Evolutionary conservation across 2,113 vertebrate species (phyloP), one percentile per base, ranked within the genome.

Genomic region (Mormyrus lacerda): DNA sequence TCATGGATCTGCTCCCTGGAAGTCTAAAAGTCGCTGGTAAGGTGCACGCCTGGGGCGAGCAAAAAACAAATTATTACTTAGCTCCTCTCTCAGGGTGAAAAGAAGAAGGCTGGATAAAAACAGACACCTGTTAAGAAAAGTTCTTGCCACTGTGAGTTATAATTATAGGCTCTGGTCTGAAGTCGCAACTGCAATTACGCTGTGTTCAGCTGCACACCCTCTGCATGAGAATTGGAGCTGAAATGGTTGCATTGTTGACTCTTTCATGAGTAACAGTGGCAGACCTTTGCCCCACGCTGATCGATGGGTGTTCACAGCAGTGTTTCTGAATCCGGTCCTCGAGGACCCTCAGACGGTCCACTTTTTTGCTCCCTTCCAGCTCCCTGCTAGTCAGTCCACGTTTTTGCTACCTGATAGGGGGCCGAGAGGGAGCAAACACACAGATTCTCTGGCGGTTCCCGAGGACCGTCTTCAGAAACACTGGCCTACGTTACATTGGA

Each of bases 21-120:
- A 88, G 93, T 93, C 94, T 95, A 94, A 95, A 93, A 95, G 91
- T 94, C 91, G 91, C 95, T 92, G 93, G 92, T 84, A 89, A 87
- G n/a, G 24, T 3, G 55, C 89, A 76, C 85, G 92, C 95, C 93
- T 90, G 91, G 76, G 93, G 93, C 93, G 0, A 93, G 82, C 24
- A 86, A 69, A 94, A 93, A 94, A 94, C 94, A 94, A 93, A 96
- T 93, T 92, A 90, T 89, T 91, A 87, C 92, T 94, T 93, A 92
- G 24, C 55, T 91, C 89, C 84, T 90, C 86, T 91, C 89, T 90
- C 88, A 87, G 53, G 86, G 0, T 1, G 73, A 76, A 92, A 83
- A 87, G 89, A 86, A 91, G 88, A 89, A 53, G 65, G 55, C 55
- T 31, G 50, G 5, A 17, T 44, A 89, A 91, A 92, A 86, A 90